Conservation (phyloP, 2,797 vertebrate species). For the Spizella passerina region DNA sequence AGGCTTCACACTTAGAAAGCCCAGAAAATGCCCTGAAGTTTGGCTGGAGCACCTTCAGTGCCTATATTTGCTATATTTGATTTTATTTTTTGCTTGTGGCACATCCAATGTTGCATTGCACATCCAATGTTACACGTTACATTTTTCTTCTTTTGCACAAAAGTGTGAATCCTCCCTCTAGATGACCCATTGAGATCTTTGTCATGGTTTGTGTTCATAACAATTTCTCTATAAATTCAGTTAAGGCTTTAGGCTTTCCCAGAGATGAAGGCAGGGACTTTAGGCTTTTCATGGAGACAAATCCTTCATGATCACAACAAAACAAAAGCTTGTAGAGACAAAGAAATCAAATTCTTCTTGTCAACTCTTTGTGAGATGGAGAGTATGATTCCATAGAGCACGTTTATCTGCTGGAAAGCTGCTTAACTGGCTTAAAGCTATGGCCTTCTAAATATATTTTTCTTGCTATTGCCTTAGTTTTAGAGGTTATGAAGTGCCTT, state of each 20-base stretch:
- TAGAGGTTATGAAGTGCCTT: neutral
- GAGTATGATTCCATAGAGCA: neutral
- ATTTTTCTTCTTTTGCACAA: neutral
- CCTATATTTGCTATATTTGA: neutral
- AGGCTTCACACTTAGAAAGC: neutral
- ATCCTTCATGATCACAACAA: neutral
- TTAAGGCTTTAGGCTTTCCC: neutral
- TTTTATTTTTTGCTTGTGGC: neutral
- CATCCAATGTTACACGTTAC: no score
- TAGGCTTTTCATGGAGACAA: neutral
- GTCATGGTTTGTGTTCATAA: neutral
- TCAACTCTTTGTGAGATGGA: neutral
- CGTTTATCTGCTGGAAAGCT: neutral
- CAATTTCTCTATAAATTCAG: neutral
- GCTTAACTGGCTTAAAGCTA: neutral
- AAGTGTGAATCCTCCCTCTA: neutral
- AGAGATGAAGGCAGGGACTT: neutral
- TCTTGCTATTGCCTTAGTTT: neutral
- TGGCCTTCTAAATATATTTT: neutral
- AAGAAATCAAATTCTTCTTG: neutral
- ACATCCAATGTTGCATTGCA: neutral
- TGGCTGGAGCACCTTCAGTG: neutral
- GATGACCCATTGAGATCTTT: neutral
- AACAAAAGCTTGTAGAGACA: neutral
- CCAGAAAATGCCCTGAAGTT: neutral